Evolutionary conservation across 2,113 vertebrate genomes (phyloP), one percentile per base, ranked within the genome.

Genomic region (Anseranas semipalmata): DNA sequence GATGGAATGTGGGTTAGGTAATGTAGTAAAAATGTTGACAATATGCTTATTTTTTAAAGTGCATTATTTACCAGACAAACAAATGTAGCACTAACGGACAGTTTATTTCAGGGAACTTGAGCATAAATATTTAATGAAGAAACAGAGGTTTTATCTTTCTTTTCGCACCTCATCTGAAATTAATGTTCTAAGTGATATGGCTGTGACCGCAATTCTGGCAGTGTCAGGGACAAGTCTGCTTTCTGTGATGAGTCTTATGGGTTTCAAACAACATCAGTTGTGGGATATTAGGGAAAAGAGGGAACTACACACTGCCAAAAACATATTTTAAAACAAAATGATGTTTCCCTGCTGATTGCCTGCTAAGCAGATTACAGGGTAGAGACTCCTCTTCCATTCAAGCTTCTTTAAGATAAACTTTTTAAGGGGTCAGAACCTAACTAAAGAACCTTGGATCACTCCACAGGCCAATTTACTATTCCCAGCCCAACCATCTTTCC

Each of bases 81-180:
- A 80, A 58, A 85, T 67, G 11, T 41, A 74, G 7, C 41, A 56
- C 41, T 86, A 78, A 89, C 81, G 32, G 19, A 22, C 25, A 50
- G 17, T 41, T 92, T 88, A 68, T 80, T 86, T 67, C 28, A 77
- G 52, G 35, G 3, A 77, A 89, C 5, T 8, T 78, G 37, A 52
- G 2, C 2, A 75, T 71, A 84, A 95, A 80, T 67, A 14, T 84
- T 93, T 92, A 77, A 96, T 73, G 30, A 76, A 58, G 22, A 85
- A 84, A 48, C 11, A 73, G 35, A 88, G 33, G 50, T 62, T 92
- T 90, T 92, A 90, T 73, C 59, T 87, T 76, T 79, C 63, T 90
- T 92, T 84, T 59, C 73, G 20, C 10, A 43, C 33, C 28, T 93
- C n/a, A 92, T 75, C 60, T 87, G 89, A 95, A 87, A 91, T 89